Evolutionary conservation across 2,888 invertebrate genomes (phyloP), one percentile per base, ranked within the genome.

Genomic region (Bimastos eiseni): DNA sequence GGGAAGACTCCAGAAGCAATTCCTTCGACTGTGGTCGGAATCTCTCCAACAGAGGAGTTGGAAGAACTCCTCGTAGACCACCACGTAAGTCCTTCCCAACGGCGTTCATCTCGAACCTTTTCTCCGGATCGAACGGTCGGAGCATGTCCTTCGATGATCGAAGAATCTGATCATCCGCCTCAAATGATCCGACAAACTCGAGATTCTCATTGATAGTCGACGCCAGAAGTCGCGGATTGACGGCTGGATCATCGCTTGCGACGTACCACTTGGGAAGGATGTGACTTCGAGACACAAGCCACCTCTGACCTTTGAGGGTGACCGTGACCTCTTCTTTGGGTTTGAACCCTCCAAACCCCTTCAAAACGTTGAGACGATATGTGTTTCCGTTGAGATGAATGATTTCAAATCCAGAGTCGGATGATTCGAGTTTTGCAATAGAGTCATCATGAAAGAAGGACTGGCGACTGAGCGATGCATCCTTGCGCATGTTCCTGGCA

Each of bases 211-310:
- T 33, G 33, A 38, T 83, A 1, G 91, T 91, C 13, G 89, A 89
- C 30, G 15, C 30, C 15, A 91, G 30, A 34, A 91, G 49, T 37
- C 89, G 49, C 13, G 91, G 55, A 41, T 36, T 1, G 8, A 36
- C n/a, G 30, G 34, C 34, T 13, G 37, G 84, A 49, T 44, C 33
- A 2, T 33, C 33, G 91, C 41, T n/a, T 4, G 24, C 84, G 83
- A 90, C 90, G 30, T n/a, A 90, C 91, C 91, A 91, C 38, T 91
- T 91, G 0, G 91, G 91, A 33, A 90, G 37, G 86, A 90, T 38
- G 37, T 90, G 89, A 83, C 90, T 89, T 33, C 44, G 49, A 30
- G 90, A 88, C 49, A 91, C 90, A 2, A 84, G 21, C 90, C 90
- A 90, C 30, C 91, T 84, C 17, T 33, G 34, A 4, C 91, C 91